Conservation (phyloP, 2,888 invertebrate species). For the Eueremaeus valkanovi region DNA sequence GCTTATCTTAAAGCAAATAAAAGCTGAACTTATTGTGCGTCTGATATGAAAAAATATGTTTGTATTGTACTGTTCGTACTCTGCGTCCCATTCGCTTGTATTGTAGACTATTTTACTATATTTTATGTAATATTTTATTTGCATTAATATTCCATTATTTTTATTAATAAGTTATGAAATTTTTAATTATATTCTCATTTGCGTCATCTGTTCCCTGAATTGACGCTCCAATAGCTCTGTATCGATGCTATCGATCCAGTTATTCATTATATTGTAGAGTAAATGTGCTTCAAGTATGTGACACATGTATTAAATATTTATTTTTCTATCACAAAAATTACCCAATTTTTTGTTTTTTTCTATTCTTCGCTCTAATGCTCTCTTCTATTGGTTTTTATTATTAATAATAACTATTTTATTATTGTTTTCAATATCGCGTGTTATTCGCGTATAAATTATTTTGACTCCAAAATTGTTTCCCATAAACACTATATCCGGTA, state of each 20-base stretch:
- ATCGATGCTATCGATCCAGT: neutral
- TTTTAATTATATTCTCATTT: neutral
- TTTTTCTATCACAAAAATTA: neutral
- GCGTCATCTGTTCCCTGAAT: neutral
- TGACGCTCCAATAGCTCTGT: neutral
- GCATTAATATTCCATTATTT: no score
- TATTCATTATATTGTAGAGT: neutral
- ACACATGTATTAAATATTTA: neutral
- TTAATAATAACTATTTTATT: no score
- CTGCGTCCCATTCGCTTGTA: neutral
- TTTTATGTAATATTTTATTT: neutral
- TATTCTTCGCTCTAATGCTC: no score
- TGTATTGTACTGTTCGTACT: neutral
- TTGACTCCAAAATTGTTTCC: no score
- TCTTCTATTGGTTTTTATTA: no score
- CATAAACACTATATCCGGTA: neutral
- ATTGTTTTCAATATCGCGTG: no score
- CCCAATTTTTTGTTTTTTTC: neutral
- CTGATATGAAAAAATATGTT: no score
- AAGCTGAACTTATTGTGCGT: neutral
- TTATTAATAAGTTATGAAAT: no score
- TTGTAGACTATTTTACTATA: neutral
- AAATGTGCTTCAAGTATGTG: neutral
- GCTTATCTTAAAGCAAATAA: neutral
- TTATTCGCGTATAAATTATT: no score